A percentile compares a stretch with the other conserved stretches of the same genome.
Conservation (phyloP, 2,797 vertebrate species). For the Acrossocheilus fasciatus region DNA sequence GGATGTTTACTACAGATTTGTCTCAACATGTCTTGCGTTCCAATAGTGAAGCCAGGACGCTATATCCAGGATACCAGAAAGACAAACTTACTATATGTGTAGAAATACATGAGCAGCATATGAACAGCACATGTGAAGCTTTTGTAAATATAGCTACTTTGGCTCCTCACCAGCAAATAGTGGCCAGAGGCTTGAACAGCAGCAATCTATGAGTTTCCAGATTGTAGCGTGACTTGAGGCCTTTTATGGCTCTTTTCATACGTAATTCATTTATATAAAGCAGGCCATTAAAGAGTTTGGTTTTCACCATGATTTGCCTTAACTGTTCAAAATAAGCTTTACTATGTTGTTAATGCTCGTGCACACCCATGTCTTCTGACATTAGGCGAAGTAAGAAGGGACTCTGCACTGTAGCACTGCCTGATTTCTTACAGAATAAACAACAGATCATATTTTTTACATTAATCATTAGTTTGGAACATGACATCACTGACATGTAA, state of each 20-base stretch:
- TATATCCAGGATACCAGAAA: constrained; percentile 31
- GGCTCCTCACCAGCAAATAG: constrained; percentile 70
- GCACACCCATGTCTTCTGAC: constrained; percentile 49
- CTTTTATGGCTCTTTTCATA: constrained; percentile 71
- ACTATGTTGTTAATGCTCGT: constrained; percentile 72
- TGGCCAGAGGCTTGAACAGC: constrained; percentile 31
- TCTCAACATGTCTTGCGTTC: constrained; percentile 61
- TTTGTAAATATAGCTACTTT: constrained; percentile 70
- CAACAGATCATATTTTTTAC: constrained; percentile 4
- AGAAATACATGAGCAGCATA: constrained; percentile 67
- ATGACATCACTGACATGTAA: background rate
- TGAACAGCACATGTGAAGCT: constrained; percentile 64
- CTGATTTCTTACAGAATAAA: constrained; percentile 15
- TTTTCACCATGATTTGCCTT: constrained; percentile 74
- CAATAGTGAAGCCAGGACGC: constrained; percentile 52
- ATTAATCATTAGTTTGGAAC: background rate
- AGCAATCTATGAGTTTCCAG: constrained; percentile 75
- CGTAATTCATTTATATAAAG: constrained; percentile 75
- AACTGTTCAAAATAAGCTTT: constrained; percentile 77
- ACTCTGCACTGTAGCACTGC: background rate
- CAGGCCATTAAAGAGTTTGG: constrained; percentile 72
- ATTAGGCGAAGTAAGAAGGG: background rate
- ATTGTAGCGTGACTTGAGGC: constrained; percentile 74
- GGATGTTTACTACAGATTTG: constrained; percentile 74
- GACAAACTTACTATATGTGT: constrained; percentile 72